Conservation (phyloP, 2,888 invertebrate species). For the Villa cingulata region DNA sequence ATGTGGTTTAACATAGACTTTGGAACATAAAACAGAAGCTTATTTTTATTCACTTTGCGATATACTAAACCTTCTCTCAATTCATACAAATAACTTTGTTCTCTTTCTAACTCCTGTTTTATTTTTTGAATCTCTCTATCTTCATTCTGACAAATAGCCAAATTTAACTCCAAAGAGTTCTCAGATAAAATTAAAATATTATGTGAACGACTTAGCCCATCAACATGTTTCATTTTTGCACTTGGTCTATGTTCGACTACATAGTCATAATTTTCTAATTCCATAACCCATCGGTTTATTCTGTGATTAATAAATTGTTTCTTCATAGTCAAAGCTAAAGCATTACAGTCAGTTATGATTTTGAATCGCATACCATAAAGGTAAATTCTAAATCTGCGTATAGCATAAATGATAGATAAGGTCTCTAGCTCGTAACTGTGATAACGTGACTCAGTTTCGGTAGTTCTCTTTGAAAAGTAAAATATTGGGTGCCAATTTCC, state of each 20-base stretch:
- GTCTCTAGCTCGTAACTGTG: neutral
- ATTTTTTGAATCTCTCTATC: slow-evolving; percentile 1
- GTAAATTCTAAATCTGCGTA: neutral
- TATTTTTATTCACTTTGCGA: neutral
- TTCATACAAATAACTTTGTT: neutral
- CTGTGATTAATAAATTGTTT: neutral
- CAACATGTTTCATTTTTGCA: neutral
- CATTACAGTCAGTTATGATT: neutral
- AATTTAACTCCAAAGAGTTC: slow-evolving; percentile 9
- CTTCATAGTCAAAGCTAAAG: neutral
- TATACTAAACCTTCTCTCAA: slow-evolving; percentile 6
- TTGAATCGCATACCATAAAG: neutral
- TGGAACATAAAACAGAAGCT: slow-evolving; percentile 9
- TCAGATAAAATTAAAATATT: slow-evolving; percentile 7
- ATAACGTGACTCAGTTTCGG: neutral
- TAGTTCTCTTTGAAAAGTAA: neutral
- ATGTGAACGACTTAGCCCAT: neutral
- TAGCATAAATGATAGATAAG: too few relatives aligned
- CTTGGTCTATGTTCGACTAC: neutral
- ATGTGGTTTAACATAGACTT: slow-evolving; percentile 1
- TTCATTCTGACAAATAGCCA: slow-evolving; percentile 4
- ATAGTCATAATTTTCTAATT: neutral
- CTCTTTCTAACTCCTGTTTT: neutral
- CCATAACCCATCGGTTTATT: neutral
- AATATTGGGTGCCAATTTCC: neutral